Percentiles rank a stretch among this genome's conserved stretches.
Conservation (phyloP, 1,140 invertebrate genomes). For the Pachypeltis micranthus region DNA sequence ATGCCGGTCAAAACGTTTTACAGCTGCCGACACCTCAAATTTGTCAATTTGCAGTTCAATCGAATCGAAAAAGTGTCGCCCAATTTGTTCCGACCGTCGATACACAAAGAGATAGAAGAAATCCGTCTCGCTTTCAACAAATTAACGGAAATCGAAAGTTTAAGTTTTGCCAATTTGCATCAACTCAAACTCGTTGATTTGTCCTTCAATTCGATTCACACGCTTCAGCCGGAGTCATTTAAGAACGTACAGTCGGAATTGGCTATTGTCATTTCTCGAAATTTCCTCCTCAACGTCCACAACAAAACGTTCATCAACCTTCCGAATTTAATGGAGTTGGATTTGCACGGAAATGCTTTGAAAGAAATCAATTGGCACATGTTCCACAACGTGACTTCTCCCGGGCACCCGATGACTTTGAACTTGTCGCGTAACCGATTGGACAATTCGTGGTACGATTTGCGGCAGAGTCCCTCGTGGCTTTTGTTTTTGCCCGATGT, state of each 20-base stretch:
- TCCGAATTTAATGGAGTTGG: conserved; percentile 52
- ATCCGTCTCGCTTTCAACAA: conserved; percentile 63
- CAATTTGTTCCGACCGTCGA: conserved; percentile 49
- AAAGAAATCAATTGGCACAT: conserved; percentile 50
- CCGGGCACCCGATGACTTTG: conserved; percentile 45
- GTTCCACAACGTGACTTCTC: conserved; percentile 51
- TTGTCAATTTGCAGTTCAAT: conserved; percentile 77
- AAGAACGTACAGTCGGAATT: conserved; percentile 50
- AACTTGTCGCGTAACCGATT: conserved; percentile 59
- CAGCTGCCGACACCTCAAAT: conserved; percentile 56
- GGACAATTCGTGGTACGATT: conserved; percentile 37
- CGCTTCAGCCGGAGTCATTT: conserved; percentile 45
- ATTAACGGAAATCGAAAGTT: conserved; percentile 43
- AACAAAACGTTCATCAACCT: conserved; percentile 51
- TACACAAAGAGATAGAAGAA: conserved; percentile 60
- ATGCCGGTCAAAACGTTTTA: conserved; percentile 47
- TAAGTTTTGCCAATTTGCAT: conserved; percentile 50
- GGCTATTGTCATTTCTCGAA: conserved; percentile 54
- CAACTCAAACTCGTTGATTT: conserved; percentile 55
- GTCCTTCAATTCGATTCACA: conserved; percentile 52
- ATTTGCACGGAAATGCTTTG: conserved; percentile 59
- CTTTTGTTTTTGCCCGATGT: conserved; percentile 25
- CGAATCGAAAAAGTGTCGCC: conserved; percentile 48
- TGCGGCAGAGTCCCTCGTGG: conserved; percentile 34
- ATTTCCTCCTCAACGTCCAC: conserved; percentile 47